Evolutionary conservation across 2,797 vertebrate genomes (phyloP), one percentile per base, ranked within the genome.

Genomic region (Lemur catta): DNA sequence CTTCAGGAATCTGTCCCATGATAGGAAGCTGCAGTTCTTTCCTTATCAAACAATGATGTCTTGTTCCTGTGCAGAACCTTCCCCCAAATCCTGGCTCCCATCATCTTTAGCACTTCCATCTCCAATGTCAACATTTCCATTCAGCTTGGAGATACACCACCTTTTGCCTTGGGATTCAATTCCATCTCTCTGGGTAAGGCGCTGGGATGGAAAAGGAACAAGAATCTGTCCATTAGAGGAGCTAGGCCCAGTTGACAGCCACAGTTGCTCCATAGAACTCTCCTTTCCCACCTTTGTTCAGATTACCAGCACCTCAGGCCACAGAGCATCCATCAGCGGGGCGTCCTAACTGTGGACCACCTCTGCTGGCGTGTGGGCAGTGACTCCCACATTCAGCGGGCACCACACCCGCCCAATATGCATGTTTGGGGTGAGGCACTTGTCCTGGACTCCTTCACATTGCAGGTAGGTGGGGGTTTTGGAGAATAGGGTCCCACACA

Each of bases 321-420:
- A 1, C 99, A 99, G 91, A 99, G 98, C 2, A 98, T 99, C 94
- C 99, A 99, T 97, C 99, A 99, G 97, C 99, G 99, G 33, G 98
- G 98, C 0, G 99, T 99, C 2, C 98, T 99, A 96, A 98, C 98
- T 1, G 98, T 99, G 89, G 99, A 99, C 97, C 99, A 99, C 97
- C 99, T 99, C 97, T 99, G 99, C 99, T 99, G 99, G 99, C 99
- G 99, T 0, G 99, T 99, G 97, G 99, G 99, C 92, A 99, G 99
- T 1, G 99, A 99, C 75, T 99, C 99, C 10, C 99, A 99, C 97
- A 99, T 99, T 98, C 99, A 99, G 94, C 99, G 99, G 97, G 99
- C 99, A 72, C 99, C 99, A 0, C 99, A 99, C 96, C 99, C 99
- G 15, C 98, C 99, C 97, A 99, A 99, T 92, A 99, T 99, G 98